phyloP scores from a whole-genome alignment of 2,888 invertebrate genomes.

The Phyllotreta striolata region DNA sequence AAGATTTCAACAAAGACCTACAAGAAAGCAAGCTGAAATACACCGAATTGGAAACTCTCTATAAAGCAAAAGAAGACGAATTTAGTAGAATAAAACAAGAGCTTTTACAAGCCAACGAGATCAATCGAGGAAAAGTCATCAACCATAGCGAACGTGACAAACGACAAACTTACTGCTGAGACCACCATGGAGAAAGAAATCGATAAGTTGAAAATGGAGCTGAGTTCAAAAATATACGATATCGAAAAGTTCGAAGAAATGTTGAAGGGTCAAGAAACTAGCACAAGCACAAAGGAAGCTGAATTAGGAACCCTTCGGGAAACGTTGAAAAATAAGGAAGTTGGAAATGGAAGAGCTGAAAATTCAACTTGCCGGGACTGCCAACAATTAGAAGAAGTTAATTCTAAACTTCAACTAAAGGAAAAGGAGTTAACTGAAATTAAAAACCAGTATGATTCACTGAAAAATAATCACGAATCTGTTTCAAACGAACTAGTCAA shows the following conservation, averaged over 20 bases:
- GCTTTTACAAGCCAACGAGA: slow-evolving; percentile 53
- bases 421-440: slow-evolving; percentile 62
- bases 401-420: slow-evolving; percentile 49
- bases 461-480: slow-evolving; percentile 46
- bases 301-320: slow-evolving; percentile 54
- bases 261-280: slow-evolving; percentile 44
- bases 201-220: slow-evolving; percentile 56
- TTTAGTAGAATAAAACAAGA: slow-evolving; percentile 46
- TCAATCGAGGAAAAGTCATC: slow-evolving; percentile 47
- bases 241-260: slow-evolving; percentile 62
- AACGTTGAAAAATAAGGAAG: slow-evolving; percentile 52
- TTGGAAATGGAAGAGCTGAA: slow-evolving; percentile 52
- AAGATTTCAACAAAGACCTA: slow-evolving; percentile 46
- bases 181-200: slow-evolving; percentile 51
- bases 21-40: slow-evolving; percentile 38
- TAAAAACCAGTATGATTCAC: slow-evolving; percentile 44
- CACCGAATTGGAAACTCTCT: slow-evolving; percentile 37
- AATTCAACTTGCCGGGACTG: slow-evolving; percentile 4
- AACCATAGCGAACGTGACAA: slow-evolving; percentile 44
- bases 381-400: slow-evolving; percentile 56
- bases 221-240: slow-evolving; percentile 66
- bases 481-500: slow-evolving; percentile 47
- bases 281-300: slow-evolving; percentile 52
- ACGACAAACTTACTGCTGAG: slow-evolving; percentile 49
- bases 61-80: slow-evolving; percentile 35